phyloP scores from a whole-genome alignment of 2,888 invertebrate species.

The Drosophila nr. medialis region DNA sequence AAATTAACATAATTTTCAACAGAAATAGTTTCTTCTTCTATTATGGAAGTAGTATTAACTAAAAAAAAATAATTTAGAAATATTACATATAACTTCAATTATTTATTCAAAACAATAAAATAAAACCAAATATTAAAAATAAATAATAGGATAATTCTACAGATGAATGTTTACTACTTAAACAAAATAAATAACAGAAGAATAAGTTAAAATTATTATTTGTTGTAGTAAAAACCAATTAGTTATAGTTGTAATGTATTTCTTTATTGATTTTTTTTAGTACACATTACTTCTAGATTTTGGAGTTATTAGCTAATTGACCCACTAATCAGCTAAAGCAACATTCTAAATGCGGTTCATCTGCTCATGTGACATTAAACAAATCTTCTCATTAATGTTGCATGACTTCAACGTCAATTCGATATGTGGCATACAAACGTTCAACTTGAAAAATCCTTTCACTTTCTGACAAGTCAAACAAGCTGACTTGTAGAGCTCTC shows the following conservation, averaged over 20 bases:
- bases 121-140: background rate
- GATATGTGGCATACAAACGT: conserved; percentile 4
- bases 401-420: conserved; percentile 11
- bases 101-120: no score
- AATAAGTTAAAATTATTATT: no score
- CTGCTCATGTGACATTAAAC: conserved; percentile 18
- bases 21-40: no score
- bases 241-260: no score
- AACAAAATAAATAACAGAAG: background rate
- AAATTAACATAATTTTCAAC: no score
- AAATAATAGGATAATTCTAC: background rate
- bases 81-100: no score
- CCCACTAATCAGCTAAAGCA: conserved; percentile 22
- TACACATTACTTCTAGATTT: background rate
- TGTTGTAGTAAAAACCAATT: no score
- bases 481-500: conserved; percentile 52
- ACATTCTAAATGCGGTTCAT: conserved; percentile 33
- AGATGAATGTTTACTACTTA: background rate
- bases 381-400: conserved; percentile 41
- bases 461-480: conserved; percentile 58
- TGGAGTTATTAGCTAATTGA: background rate
- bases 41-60: no score
- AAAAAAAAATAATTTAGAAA: background rate
- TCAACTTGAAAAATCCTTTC: conserved; percentile 70
- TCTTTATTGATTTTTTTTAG: background rate